These are phyloP conservation scores for Liasis olivaceus DNA, from an alignment of 2,797 vertebrate genomes.

Conservation along the genomic window DNA sequence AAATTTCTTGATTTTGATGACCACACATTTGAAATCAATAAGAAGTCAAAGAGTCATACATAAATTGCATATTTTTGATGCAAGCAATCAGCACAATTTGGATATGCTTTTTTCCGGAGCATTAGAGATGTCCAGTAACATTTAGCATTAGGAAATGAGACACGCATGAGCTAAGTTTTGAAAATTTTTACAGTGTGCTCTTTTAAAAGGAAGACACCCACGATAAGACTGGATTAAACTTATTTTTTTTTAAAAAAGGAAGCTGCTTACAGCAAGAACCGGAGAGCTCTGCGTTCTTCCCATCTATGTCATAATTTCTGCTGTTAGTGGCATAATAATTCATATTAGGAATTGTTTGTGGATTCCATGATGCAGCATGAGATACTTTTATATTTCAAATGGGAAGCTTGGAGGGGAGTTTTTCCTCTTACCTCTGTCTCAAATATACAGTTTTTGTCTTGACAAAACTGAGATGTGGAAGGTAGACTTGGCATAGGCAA, in stretches of 20 bases:
- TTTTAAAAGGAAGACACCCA: neutral
- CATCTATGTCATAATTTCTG: conserved; percentile 10
- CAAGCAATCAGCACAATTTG: neutral
- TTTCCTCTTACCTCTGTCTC: neutral
- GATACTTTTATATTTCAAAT: neutral
- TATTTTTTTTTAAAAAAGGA: neutral
- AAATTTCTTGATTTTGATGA: neutral
- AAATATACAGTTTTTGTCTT: neutral
- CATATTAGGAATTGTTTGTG: conserved; percentile 13
- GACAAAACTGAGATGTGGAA: neutral
- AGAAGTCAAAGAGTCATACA: neutral
- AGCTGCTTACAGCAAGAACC: neutral
- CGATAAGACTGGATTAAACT: neutral
- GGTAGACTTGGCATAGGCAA: neutral
- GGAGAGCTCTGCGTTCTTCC: neutral
- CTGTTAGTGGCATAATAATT: neutral
- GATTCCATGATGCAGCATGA: neutral
- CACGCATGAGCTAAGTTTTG: neutral
- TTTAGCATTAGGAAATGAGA: neutral
- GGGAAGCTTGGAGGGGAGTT: neutral
- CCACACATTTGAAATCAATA: neutral
- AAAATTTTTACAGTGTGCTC: neutral
- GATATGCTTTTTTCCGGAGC: neutral
- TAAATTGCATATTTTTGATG: neutral
- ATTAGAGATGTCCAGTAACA: neutral